Evolutionary conservation across 2,113 vertebrate species (phyloP).

Genomic region (Erythrocebus patas): DNA sequence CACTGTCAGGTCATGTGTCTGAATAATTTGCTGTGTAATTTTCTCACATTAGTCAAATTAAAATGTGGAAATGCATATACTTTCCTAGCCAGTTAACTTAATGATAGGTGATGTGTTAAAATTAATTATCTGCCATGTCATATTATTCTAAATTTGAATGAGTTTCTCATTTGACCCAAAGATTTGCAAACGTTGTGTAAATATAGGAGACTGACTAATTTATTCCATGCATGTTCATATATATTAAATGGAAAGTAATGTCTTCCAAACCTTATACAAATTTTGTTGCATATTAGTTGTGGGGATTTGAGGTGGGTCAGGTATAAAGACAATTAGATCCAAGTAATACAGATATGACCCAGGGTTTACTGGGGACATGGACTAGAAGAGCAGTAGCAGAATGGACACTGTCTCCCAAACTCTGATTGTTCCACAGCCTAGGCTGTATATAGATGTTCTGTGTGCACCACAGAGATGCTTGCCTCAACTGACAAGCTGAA

Average conservation of each 20-base stretch:
- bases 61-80: conserved; percentile 29
- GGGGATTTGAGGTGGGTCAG: background rate
- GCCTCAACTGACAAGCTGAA: background rate
- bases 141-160: conserved; percentile 43
- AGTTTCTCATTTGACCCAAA: conserved; percentile 33
- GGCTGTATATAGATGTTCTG: fast-evolving
- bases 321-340: background rate
- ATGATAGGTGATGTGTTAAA: conserved; percentile 54
- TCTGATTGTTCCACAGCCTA: background rate
- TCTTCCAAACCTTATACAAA: background rate
- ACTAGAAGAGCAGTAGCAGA: background rate
- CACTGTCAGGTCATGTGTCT: conserved; percentile 9
- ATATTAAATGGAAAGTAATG: background rate
- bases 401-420: background rate
- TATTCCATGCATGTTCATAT: background rate
- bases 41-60: conserved; percentile 48
- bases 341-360: background rate
- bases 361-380: background rate
- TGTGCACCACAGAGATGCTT: background rate
- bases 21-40: conserved; percentile 47
- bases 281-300: background rate
- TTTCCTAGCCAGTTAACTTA: background rate
- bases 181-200: conserved; percentile 33
- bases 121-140: conserved; percentile 41
- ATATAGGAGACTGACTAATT: background rate